Evolutionary conservation across 2,113 vertebrate species (phyloP).

Genomic region (Scatophagus argus): DNA sequence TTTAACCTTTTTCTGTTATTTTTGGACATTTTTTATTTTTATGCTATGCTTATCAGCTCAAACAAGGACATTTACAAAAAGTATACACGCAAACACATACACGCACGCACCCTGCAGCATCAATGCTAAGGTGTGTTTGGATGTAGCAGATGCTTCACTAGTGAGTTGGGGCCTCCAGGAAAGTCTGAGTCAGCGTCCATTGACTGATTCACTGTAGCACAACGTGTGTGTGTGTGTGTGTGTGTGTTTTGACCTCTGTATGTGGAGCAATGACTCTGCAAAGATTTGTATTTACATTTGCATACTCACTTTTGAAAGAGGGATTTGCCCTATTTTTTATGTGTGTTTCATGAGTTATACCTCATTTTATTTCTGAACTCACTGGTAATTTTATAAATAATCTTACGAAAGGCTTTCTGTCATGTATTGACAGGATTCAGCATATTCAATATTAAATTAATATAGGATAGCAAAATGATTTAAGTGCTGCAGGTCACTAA

Average conservation of each 20-base stretch:
- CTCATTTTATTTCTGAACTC: too few species aligned
- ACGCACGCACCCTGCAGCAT: constrained; percentile 7
- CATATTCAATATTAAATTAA: neutral
- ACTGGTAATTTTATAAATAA: too few species aligned
- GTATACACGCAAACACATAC: constrained; percentile 4
- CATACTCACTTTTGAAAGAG: neutral
- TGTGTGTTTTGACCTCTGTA: neutral
- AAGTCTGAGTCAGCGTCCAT: constrained; percentile 46
- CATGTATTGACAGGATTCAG: neutral
- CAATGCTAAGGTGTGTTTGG: constrained; percentile 37
- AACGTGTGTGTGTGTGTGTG: constrained; percentile 5
- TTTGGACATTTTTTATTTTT: constrained; percentile 19
- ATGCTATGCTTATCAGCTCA: constrained; percentile 36
- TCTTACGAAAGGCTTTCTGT: too few species aligned
- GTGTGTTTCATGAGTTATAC: neutral
- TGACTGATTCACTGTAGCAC: constrained; percentile 27
- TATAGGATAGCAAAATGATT: neutral
- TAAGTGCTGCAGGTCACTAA: neutral
- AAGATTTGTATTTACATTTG: constrained; percentile 9
- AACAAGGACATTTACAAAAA: constrained; percentile 29
- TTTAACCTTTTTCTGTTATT: constrained; percentile 38
- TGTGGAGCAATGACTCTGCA: neutral
- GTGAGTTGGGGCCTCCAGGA: constrained; percentile 36
- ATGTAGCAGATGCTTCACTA: constrained; percentile 46
- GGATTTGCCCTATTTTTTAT: neutral